Evolutionary conservation across 2,888 invertebrate genomes (phyloP).

Genomic region (Octonoba sinensis): DNA sequence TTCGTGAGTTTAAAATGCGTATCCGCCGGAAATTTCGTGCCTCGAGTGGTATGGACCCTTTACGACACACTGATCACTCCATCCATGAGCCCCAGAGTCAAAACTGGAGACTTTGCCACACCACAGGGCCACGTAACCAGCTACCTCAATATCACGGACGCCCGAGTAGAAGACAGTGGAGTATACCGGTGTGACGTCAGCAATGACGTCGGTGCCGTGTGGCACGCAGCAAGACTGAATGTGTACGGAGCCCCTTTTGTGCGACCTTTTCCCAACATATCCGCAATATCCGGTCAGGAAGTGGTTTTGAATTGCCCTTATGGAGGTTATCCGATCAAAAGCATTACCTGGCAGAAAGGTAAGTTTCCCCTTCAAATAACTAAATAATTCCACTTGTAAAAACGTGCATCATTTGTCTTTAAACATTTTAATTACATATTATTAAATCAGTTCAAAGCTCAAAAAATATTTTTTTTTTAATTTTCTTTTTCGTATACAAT

Average conservation of each 20-base stretch:
- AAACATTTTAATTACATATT: too few species aligned
- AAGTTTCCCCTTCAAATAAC: conserved; percentile 1
- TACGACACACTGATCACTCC: conserved; percentile 35
- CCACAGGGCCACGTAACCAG: conserved; percentile 70
- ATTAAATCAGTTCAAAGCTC: too few species aligned
- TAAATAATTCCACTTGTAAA: not conserved
- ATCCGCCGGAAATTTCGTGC: conserved; percentile 67
- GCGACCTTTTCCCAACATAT: conserved; percentile 70
- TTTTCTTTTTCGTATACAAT: too few species aligned
- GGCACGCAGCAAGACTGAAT: conserved; percentile 69
- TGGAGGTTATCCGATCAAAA: conserved; percentile 70
- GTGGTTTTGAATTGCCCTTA: conserved; percentile 70
- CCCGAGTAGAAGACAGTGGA: conserved; percentile 70
- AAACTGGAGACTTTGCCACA: conserved; percentile 68
- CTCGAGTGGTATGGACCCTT: conserved; percentile 66
- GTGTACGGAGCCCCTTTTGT: conserved; percentile 71
- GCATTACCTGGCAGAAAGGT: conserved; percentile 71
- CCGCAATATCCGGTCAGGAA: conserved; percentile 70
- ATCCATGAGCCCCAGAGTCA: conserved; percentile 18
- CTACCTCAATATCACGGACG: conserved; percentile 70
- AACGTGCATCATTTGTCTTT: too few species aligned
- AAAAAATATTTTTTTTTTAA: too few species aligned
- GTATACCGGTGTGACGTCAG: conserved; percentile 70
- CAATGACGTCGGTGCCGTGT: conserved; percentile 69
- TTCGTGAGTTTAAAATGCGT: conserved; percentile 64